Conservation (phyloP, 2,797 vertebrate species). For the Manis crassicaudata region DNA sequence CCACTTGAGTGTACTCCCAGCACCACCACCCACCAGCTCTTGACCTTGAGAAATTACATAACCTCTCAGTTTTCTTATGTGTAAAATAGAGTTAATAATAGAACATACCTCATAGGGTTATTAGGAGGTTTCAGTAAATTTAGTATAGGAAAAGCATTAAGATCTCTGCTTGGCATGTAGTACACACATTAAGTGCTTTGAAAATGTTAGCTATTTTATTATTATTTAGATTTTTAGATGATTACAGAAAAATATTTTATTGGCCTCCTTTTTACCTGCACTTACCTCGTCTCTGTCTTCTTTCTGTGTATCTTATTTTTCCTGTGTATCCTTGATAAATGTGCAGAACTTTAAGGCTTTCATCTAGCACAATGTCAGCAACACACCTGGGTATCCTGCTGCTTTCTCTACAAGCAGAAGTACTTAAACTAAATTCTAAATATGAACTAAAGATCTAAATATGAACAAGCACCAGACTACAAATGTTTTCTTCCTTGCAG, state of each 20-base stretch:
- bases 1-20: neutral
- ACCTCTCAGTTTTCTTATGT: neutral
- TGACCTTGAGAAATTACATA: neutral
- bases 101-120: neutral
- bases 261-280: neutral
- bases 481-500: neutral
- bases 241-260: neutral
- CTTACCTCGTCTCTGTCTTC: neutral
- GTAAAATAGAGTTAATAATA: neutral
- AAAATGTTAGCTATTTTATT: neutral
- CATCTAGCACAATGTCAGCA: neutral
- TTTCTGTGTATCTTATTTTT: neutral
- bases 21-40: neutral
- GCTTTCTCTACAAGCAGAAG: neutral
- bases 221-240: constrained; percentile 18
- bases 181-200: neutral
- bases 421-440: neutral
- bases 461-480: neutral
- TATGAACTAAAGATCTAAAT: neutral
- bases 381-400: neutral
- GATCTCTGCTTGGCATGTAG: neutral
- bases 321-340: neutral
- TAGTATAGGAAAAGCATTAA: neutral
- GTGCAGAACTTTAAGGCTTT: neutral
- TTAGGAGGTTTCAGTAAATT: neutral